These are phyloP conservation scores for Acropternis orthonyx DNA, from an alignment of 2,797 vertebrate species.

Conservation along the genomic window DNA sequence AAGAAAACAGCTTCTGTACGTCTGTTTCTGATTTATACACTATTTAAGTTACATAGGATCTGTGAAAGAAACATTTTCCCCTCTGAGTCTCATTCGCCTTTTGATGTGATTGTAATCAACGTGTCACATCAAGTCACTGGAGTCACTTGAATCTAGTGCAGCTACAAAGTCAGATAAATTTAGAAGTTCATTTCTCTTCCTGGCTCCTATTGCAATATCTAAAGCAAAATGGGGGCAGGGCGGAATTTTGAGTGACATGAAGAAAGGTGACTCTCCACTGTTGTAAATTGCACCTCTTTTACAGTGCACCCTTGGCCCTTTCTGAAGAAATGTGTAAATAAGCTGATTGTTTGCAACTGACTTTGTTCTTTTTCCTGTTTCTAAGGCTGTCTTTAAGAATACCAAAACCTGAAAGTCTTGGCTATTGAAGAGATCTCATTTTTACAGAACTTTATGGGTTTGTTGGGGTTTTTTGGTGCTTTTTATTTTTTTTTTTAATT, in stretches of 20 bases:
- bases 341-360: neutral
- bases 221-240: neutral
- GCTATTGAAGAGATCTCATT: neutral
- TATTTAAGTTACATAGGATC: neutral
- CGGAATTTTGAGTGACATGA: neutral
- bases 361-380: neutral
- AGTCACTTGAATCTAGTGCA: neutral
- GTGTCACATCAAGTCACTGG: neutral
- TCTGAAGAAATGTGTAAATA: neutral
- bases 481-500: neutral
- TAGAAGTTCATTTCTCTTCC: neutral
- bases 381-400: neutral
- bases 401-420: neutral
- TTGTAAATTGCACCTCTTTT: neutral
- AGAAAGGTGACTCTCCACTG: neutral
- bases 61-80: neutral
- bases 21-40: neutral
- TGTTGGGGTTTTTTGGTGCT: too few species aligned
- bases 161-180: neutral
- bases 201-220: neutral
- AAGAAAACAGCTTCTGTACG: neutral
- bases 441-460: neutral
- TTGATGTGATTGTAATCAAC: neutral
- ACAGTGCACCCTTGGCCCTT: neutral
- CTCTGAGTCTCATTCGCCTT: neutral